phyloP scores from a whole-genome alignment of 2,888 invertebrate genomes.

The Trichopria drosophilae region DNA sequence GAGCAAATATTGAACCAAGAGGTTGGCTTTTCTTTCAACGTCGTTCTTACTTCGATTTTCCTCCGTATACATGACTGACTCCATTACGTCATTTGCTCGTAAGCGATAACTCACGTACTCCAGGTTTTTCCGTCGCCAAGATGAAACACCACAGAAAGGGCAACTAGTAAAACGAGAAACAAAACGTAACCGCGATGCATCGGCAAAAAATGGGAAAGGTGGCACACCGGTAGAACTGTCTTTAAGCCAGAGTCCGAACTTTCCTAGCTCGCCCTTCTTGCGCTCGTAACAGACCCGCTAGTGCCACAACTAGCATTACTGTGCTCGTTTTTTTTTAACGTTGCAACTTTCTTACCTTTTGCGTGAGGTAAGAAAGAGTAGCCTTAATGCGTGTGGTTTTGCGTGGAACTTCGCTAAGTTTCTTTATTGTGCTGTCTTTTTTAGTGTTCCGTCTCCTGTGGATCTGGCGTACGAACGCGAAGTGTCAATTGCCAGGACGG shows the following conservation, averaged over 20 bases:
- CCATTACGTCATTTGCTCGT: conserved; percentile 3
- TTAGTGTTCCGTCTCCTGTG: conserved; percentile 93
- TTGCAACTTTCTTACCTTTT: conserved; percentile 1
- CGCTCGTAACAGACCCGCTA: conserved; percentile 16
- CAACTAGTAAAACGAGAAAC: no score
- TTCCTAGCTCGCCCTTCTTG: conserved; percentile 6
- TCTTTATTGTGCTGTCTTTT: conserved; percentile 13
- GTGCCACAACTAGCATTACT: conserved; percentile 25
- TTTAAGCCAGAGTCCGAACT: neutral
- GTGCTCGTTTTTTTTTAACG: conserved; percentile 11
- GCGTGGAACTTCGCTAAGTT: neutral
- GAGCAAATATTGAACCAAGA: conserved; percentile 28
- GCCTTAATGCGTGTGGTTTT: conserved; percentile 2
- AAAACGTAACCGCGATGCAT: no score
- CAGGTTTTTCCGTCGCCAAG: conserved; percentile 3
- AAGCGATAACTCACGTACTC: conserved; percentile 7
- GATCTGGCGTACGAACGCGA: conserved; percentile 81
- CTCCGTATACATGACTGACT: conserved; percentile 5
- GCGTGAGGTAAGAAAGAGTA: conserved; percentile 7
- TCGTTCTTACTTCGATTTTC: conserved; percentile 17
- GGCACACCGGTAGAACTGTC: neutral
- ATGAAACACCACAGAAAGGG: neutral
- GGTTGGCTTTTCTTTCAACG: conserved; percentile 25
- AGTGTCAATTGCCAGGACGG: conserved; percentile 76
- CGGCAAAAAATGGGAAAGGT: conserved; percentile 2